A percentile compares a stretch with the other conserved stretches of the same genome.
These are phyloP conservation scores for Pristiophorus japonicus DNA, from an alignment of 2,113 vertebrate species.

Conservation along the genomic window DNA sequence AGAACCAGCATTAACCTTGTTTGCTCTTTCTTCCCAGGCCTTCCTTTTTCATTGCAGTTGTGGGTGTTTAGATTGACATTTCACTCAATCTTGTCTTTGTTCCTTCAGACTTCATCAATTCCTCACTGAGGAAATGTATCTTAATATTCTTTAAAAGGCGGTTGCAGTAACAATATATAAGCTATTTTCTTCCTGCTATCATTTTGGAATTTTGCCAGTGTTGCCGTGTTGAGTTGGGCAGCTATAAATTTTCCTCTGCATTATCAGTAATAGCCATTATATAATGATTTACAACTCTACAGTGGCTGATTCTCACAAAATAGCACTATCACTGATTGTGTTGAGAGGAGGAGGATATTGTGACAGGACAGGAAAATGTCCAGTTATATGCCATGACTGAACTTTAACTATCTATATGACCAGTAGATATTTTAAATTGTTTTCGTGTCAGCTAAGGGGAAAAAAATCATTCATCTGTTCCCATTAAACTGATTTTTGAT, in stretches of 20 bases:
- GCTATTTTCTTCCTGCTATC: background rate
- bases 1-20: background rate
- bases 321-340: background rate
- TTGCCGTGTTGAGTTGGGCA: background rate
- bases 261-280: constrained; percentile 11
- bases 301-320: background rate
- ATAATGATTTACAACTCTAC: background rate
- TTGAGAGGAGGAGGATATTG: background rate
- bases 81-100: constrained; percentile 4
- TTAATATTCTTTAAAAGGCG: background rate
- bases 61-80: background rate
- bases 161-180: background rate
- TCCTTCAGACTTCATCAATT: background rate
- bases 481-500: background rate
- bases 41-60: background rate
- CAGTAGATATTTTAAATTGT: background rate
- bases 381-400: background rate
- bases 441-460: background rate
- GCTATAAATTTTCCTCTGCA: background rate
- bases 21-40: background rate
- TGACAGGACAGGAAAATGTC: background rate
- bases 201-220: background rate
- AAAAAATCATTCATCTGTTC: background rate
- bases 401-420: background rate
- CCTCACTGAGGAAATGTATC: background rate